Conservation (phyloP, 2,797 vertebrate species). For the Phoeniculus purpureus region DNA sequence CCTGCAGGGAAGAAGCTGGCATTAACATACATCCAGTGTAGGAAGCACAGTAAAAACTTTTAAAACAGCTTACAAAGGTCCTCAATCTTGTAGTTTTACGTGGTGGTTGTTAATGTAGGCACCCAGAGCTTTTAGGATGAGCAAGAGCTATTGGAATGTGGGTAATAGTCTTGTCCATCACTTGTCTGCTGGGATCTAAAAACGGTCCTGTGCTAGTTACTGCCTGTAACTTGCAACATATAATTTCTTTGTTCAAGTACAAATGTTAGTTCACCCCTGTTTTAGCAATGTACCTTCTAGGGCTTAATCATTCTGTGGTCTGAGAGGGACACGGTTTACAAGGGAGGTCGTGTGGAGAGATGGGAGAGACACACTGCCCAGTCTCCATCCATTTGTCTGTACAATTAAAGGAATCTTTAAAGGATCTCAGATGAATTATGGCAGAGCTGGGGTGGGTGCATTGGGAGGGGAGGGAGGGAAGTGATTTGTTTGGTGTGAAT, state of each 20-base stretch:
- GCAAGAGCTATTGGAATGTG: neutral
- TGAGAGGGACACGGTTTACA: neutral
- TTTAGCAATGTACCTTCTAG: neutral
- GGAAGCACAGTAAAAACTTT: neutral
- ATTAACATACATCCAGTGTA: neutral
- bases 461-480: neutral
- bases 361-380: neutral
- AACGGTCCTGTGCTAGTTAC: neutral
- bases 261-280: neutral
- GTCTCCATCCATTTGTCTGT: neutral
- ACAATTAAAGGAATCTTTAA: neutral
- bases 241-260: neutral
- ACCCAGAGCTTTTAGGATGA: neutral
- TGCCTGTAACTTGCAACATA: neutral
- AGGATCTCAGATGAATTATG: neutral
- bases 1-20: neutral
- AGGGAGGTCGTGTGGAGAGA: fast-evolving
- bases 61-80: neutral
- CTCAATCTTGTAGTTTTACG: neutral
- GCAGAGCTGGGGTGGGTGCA: neutral
- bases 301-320: neutral
- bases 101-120: neutral
- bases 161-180: fast-evolving
- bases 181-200: neutral
- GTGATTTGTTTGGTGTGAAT: neutral